phyloP scores from a whole-genome alignment of 1,140 invertebrate genomes.

The Gryon sp. region DNA sequence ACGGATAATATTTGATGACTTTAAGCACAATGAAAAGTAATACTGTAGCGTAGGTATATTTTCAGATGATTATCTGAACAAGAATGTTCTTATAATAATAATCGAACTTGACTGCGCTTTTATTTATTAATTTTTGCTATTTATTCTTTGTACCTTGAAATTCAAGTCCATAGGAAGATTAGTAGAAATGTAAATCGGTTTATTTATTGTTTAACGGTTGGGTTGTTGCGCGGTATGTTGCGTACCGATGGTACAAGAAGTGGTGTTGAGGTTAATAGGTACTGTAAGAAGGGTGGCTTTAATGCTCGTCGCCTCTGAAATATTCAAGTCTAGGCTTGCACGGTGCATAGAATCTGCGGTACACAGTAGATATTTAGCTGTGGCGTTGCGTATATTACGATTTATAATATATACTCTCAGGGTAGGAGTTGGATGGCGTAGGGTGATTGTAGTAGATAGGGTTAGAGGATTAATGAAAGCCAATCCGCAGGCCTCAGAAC shows the following conservation, averaged over 20 bases:
- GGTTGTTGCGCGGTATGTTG: conserved; percentile 47
- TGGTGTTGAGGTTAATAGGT: conserved; percentile 76
- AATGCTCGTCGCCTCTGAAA: conserved; percentile 76
- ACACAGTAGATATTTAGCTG: conserved; percentile 70
- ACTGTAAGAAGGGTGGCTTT: conserved; percentile 78
- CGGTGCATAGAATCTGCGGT: conserved; percentile 71
- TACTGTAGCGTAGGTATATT: conserved; percentile 12
- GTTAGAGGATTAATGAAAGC: conserved; percentile 79
- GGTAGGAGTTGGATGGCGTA: conserved; percentile 48
- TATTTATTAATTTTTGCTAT: conserved; percentile 23
- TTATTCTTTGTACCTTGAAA: conserved; percentile 32
- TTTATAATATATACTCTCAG: conserved; percentile 75
- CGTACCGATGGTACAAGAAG: conserved; percentile 52
- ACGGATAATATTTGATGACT: conserved; percentile 48
- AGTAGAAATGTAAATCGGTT: conserved; percentile 64
- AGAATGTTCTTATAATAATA: not conserved
- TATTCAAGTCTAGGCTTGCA: conserved; percentile 76
- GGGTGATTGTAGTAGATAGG: conserved; percentile 70
- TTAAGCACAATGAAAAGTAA: conserved; percentile 26
- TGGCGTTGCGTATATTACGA: conserved; percentile 74
- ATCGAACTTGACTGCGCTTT: conserved; percentile 15
- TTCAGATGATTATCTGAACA: conserved; percentile 12
- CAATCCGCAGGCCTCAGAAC: conserved; percentile 72
- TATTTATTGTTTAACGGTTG: conserved; percentile 63
- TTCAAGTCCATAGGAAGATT: conserved; percentile 56